A percentile compares a stretch with the other conserved stretches of the same genome.
Evolutionary conservation across 1,140 invertebrate species (phyloP).

Genomic region (Leptinotarsa texana): DNA sequence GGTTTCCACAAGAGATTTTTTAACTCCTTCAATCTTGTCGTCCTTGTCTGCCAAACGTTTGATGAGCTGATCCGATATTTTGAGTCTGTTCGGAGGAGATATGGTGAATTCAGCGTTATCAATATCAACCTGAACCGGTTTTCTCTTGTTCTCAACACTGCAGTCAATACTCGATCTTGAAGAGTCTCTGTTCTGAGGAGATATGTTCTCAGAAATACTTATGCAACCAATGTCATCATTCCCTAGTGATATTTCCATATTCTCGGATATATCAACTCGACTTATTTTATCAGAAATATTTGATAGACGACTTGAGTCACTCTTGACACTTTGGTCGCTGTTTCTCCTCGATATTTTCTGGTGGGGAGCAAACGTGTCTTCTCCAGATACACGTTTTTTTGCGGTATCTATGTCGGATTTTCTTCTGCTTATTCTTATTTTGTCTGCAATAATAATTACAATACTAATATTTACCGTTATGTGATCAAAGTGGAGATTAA

Average conservation of each 20-base stretch:
- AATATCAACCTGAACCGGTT: constrained; percentile 42
- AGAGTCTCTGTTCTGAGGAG: constrained; percentile 33
- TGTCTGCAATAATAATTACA: too few species aligned
- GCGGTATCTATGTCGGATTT: not conserved
- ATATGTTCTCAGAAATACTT: constrained; percentile 32
- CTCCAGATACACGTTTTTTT: constrained; percentile 8
- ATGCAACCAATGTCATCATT: constrained; percentile 35
- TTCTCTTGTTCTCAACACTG: constrained; percentile 37
- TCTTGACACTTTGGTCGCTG: constrained; percentile 43
- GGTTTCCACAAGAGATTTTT: constrained; percentile 11
- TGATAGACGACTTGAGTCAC: constrained; percentile 38
- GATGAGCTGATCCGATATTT: constrained; percentile 47
- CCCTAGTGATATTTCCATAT: constrained; percentile 42
- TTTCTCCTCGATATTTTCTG: constrained; percentile 37
- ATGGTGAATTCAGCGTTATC: constrained; percentile 41
- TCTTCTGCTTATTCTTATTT: not conserved
- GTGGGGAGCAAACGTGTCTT: constrained; percentile 21
- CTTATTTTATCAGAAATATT: constrained; percentile 46
- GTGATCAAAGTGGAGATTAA: too few species aligned
- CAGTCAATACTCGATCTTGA: constrained; percentile 30
- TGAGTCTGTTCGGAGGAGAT: constrained; percentile 41
- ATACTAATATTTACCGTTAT: too few species aligned
- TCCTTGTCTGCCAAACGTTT: constrained; percentile 36
- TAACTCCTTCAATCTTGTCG: constrained; percentile 16
- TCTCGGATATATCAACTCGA: constrained; percentile 39